phyloP scores from a whole-genome alignment of 2,797 vertebrate genomes.

The Megalops cyprinoides region DNA sequence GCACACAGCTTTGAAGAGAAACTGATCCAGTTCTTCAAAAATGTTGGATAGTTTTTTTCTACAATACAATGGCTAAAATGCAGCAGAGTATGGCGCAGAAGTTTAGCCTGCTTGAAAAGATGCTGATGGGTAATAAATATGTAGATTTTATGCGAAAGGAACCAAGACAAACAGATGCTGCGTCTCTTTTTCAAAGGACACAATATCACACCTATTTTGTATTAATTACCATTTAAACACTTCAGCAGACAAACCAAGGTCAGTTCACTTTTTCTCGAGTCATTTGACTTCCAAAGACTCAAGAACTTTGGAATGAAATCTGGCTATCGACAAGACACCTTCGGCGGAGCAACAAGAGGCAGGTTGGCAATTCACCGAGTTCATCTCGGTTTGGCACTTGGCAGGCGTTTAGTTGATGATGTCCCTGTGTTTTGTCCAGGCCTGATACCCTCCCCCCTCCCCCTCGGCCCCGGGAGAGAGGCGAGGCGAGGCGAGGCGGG shows the following conservation, averaged over 20 bases:
- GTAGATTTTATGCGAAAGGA: slow-evolving; percentile 50
- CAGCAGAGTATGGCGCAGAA: not conserved
- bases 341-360: not conserved
- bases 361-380: not conserved
- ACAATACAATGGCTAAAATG: slow-evolving; percentile 38
- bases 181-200: slow-evolving; percentile 12
- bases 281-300: slow-evolving; percentile 29
- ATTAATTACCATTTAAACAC: slow-evolving; percentile 43
- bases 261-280: slow-evolving; percentile 10
- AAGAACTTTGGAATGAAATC: slow-evolving; percentile 9
- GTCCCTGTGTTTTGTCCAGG: too few relatives aligned
- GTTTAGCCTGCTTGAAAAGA: not conserved
- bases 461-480: not conserved
- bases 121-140: slow-evolving; percentile 33
- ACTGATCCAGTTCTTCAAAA: not conserved
- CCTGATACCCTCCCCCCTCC: too few relatives aligned
- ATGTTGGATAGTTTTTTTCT: not conserved
- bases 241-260: slow-evolving; percentile 40
- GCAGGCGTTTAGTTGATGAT: too few relatives aligned
- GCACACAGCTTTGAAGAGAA: not conserved
- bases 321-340: not conserved
- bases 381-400: not conserved
- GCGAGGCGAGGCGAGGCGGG: not conserved
- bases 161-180: slow-evolving; percentile 38
- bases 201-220: slow-evolving; percentile 14